Conservation (phyloP, 2,888 invertebrate genomes). For the Omphaloscelis lunosa region DNA sequence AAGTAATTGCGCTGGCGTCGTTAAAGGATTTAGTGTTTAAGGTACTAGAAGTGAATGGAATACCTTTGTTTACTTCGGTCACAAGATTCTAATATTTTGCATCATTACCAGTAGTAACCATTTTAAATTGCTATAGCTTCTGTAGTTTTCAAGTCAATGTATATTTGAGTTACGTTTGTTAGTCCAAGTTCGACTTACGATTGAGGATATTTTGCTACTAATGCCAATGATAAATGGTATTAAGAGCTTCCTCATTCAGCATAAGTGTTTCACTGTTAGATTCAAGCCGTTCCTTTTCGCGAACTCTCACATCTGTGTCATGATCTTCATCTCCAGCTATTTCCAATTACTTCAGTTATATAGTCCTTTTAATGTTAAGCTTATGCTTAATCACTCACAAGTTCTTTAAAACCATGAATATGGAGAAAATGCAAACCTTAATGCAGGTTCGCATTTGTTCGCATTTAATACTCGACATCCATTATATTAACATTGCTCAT, state of each 20-base stretch:
- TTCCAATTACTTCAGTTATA: conserved; percentile 1
- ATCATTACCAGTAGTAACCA: background rate
- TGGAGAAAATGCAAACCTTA: conserved; percentile 32
- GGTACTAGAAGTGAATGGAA: conserved; percentile 36
- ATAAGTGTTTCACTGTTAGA: background rate
- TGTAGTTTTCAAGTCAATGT: background rate
- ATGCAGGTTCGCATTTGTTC: no score
- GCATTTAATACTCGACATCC: conserved; percentile 9
- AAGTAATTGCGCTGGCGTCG: conserved; percentile 53
- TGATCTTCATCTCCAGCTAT: background rate
- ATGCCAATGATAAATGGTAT: background rate
- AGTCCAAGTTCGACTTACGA: background rate
- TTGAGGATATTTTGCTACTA: background rate
- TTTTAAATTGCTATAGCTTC: background rate
- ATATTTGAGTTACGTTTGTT: background rate
- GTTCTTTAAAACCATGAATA: conserved; percentile 32
- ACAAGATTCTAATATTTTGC: conserved; percentile 4
- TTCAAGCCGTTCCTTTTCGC: background rate
- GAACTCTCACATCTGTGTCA: background rate
- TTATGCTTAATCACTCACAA: conserved; percentile 9
- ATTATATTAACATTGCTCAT: conserved; percentile 23
- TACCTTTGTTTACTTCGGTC: conserved; percentile 16
- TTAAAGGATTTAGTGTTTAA: conserved; percentile 44
- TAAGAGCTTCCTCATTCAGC: no score
- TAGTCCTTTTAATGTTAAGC: background rate